phyloP scores from a whole-genome alignment of 2,797 vertebrate genomes.

The Coregonus sp. region DNA sequence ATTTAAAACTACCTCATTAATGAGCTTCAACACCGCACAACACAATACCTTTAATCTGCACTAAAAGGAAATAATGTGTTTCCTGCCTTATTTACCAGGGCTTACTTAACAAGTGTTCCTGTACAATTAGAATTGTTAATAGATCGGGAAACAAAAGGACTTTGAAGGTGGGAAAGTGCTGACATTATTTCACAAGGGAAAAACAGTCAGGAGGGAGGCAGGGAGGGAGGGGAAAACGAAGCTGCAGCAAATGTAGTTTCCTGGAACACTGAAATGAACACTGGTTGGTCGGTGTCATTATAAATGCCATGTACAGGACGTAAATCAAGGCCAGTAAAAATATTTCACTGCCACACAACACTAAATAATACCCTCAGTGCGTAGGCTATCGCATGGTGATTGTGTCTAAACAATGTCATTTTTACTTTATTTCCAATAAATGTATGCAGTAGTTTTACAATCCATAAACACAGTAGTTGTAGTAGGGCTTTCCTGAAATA shows the following conservation, averaged over 20 bases:
- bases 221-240: conserved; percentile 60
- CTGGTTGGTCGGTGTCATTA: conserved; percentile 94
- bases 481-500: conserved; percentile 82
- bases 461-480: conserved; percentile 92
- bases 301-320: conserved; percentile 96
- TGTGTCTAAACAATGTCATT: conserved; percentile 99
- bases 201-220: conserved; percentile 84
- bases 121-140: conserved; percentile 99
- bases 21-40: conserved; percentile 74
- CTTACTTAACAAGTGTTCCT: conserved; percentile 97
- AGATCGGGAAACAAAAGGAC: conserved; percentile 99
- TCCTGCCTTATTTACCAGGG: conserved; percentile 97
- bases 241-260: conserved; percentile 97
- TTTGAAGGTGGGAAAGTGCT: conserved; percentile 99
- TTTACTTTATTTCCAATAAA: conserved; percentile 98
- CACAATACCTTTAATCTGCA: conserved; percentile 90
- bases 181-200: conserved; percentile 98
- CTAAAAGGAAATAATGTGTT: conserved; percentile 96
- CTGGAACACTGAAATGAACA: conserved; percentile 90
- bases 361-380: conserved; percentile 96
- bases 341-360: conserved; percentile 97
- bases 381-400: conserved; percentile 87
- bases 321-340: conserved; percentile 99
- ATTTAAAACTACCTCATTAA: conserved; percentile 81
- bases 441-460: conserved; percentile 98